Evolutionary conservation across 2,888 invertebrate genomes (phyloP).

Genomic region (Hypomecis atomaria): DNA sequence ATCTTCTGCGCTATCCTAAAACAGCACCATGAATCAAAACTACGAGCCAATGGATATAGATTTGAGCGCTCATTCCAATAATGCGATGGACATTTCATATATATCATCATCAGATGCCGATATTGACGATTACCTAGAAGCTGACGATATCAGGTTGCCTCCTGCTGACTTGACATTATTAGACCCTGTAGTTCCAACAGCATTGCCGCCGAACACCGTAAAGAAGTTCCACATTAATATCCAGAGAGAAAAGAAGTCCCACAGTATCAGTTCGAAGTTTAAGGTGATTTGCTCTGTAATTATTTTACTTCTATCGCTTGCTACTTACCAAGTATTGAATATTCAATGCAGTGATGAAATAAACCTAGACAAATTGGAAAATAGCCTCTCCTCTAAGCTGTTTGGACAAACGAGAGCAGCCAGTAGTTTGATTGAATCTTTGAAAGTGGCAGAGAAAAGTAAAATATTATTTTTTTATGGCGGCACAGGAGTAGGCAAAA

Average conservation of each 20-base stretch:
- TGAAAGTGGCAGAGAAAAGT: slow-evolving; percentile 52
- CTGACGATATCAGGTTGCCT: slow-evolving; percentile 1
- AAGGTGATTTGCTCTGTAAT: slow-evolving; percentile 43
- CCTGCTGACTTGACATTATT: neutral
- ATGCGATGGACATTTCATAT: slow-evolving; percentile 66
- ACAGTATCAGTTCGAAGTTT: slow-evolving; percentile 23
- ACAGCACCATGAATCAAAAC: slow-evolving; percentile 47
- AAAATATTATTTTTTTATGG: slow-evolving; percentile 74
- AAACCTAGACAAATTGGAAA: slow-evolving; percentile 49
- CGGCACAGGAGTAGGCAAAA: slow-evolving; percentile 78
- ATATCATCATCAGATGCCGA: slow-evolving; percentile 42
- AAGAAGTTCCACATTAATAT: slow-evolving; percentile 58
- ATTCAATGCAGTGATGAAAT: slow-evolving; percentile 62
- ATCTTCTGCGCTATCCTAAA: neutral
- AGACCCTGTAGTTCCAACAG: neutral
- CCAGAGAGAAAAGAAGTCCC: slow-evolving; percentile 42
- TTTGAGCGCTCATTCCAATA: slow-evolving; percentile 63
- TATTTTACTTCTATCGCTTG: slow-evolving; percentile 51
- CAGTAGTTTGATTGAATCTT: slow-evolving; percentile 54
- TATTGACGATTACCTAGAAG: slow-evolving; percentile 16
- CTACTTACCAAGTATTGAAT: slow-evolving; percentile 52
- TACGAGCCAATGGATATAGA: slow-evolving; percentile 79
- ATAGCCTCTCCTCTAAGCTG: slow-evolving; percentile 55
- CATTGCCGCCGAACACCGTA: neutral
- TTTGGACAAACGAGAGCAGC: slow-evolving; percentile 68